These are phyloP conservation scores for Mythimna loreyi DNA, from an alignment of 2,888 invertebrate species.

Conservation along the genomic window DNA sequence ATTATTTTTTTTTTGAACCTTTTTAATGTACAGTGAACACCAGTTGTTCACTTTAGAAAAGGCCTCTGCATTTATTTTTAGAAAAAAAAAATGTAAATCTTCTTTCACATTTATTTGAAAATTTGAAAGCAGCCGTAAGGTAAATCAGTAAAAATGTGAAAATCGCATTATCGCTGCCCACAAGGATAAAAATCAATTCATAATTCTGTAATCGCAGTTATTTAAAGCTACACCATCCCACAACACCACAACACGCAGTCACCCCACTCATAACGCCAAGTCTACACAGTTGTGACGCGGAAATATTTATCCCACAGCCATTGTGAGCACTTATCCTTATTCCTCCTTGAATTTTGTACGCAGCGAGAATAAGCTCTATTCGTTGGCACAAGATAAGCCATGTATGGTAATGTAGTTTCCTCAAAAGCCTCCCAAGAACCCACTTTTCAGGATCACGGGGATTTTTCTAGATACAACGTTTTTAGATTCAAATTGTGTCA, in stretches of 20 bases:
- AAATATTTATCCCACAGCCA: constrained; percentile 63
- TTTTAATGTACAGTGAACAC: no score
- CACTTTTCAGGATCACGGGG: constrained; percentile 59
- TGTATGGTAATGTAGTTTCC: constrained; percentile 61
- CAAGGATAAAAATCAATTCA: not conserved
- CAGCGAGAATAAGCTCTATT: constrained; percentile 50
- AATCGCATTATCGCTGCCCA: not conserved
- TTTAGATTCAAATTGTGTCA: constrained; percentile 65
- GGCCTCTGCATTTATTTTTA: no score
- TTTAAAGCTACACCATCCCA: constrained; percentile 20
- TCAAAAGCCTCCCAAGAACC: constrained; percentile 47
- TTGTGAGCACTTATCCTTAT: constrained; percentile 64
- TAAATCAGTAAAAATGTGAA: no score
- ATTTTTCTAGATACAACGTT: constrained; percentile 61
- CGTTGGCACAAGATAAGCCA: constrained; percentile 49
- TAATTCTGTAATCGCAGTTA: not conserved
- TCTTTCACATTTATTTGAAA: no score
- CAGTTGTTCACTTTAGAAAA: no score
- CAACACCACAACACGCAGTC: constrained; percentile 13
- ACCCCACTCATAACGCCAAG: constrained; percentile 48
- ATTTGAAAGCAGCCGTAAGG: no score
- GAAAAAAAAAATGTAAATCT: no score
- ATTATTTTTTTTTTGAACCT: no score
- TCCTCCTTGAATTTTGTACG: constrained; percentile 64
- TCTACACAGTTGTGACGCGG: constrained; percentile 54